A percentile compares a stretch with the other conserved stretches of the same genome.
These are phyloP conservation scores for Noctua janthe DNA, from an alignment of 2,888 invertebrate genomes.

Conservation along the genomic window DNA sequence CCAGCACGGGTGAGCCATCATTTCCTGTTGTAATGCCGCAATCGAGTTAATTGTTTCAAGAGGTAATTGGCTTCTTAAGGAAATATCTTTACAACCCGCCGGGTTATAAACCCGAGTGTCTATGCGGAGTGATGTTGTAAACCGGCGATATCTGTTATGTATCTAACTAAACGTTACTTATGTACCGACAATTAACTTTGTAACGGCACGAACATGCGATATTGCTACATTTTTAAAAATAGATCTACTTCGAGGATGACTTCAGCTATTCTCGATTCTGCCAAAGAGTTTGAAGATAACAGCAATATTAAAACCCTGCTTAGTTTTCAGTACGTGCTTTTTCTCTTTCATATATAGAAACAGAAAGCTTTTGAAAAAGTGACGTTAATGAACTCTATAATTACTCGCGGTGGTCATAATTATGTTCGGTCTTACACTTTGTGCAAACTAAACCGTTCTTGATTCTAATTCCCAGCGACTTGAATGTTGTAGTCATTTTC, in stretches of 20 bases:
- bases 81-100: conserved; percentile 60
- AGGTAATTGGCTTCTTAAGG: conserved; percentile 65
- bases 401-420: conserved; percentile 40
- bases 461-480: conserved; percentile 78
- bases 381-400: conserved; percentile 46
- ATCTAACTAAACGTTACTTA: conserved; percentile 52
- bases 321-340: conserved; percentile 1
- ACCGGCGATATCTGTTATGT: conserved; percentile 42
- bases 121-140: conserved; percentile 34
- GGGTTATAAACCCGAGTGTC: conserved; percentile 41
- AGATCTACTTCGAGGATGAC: neutral
- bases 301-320: conserved; percentile 7
- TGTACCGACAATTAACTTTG: conserved; percentile 39
- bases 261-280: neutral
- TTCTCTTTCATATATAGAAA: conserved; percentile 38
- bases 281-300: neutral
- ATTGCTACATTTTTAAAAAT: conserved; percentile 11
- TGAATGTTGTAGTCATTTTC: conserved; percentile 77
- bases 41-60: conserved; percentile 69
- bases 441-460: conserved; percentile 74
- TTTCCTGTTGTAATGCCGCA: conserved; percentile 67
- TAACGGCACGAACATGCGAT: conserved; percentile 50
- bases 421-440: conserved; percentile 49
- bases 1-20: conserved; percentile 56
- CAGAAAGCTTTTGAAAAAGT: conserved; percentile 40